A percentile compares a stretch with the other conserved stretches of the same genome.
phyloP scores from a whole-genome alignment of 2,888 invertebrate species.

The Pristionchus fissidentatus region DNA sequence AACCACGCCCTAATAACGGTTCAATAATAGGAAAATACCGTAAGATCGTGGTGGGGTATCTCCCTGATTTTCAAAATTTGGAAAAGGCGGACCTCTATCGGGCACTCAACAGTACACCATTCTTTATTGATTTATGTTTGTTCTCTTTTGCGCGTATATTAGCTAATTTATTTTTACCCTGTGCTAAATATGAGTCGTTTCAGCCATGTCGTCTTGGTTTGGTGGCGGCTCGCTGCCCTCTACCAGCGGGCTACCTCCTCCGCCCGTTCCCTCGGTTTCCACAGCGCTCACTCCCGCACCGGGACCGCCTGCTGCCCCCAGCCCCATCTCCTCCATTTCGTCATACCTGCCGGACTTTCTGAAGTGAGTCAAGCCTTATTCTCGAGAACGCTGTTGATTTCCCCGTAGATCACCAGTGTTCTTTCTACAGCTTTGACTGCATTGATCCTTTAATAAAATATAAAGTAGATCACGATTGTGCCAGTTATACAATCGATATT shows the following conservation, averaged over 20 bases:
- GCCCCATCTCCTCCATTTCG: constrained; percentile 23
- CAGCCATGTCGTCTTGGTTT: constrained; percentile 23
- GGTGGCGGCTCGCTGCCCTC: constrained; percentile 22
- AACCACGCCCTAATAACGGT: too few relatives aligned
- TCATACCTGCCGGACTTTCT: constrained; percentile 43
- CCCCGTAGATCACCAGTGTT: neutral
- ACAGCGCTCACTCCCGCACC: neutral
- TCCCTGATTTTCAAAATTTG: too few relatives aligned
- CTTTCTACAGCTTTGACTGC: too few relatives aligned
- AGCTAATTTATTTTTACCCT: too few relatives aligned
- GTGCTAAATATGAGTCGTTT: neutral
- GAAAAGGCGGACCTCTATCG: too few relatives aligned
- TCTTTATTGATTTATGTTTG: too few relatives aligned
- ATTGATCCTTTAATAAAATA: too few relatives aligned
- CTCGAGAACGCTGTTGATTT: neutral
- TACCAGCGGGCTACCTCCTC: constrained; percentile 22
- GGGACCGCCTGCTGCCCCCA: neutral
- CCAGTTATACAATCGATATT: constrained; percentile 13
- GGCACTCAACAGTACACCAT: too few relatives aligned
- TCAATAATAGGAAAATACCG: too few relatives aligned
- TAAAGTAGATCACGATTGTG: too few relatives aligned
- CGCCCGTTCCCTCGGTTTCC: neutral
- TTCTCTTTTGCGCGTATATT: too few relatives aligned
- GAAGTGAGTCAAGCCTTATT: constrained; percentile 18
- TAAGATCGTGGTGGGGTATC: too few relatives aligned